Conservation (phyloP, 2,888 invertebrate species). For the Lathronympha strigana region DNA sequence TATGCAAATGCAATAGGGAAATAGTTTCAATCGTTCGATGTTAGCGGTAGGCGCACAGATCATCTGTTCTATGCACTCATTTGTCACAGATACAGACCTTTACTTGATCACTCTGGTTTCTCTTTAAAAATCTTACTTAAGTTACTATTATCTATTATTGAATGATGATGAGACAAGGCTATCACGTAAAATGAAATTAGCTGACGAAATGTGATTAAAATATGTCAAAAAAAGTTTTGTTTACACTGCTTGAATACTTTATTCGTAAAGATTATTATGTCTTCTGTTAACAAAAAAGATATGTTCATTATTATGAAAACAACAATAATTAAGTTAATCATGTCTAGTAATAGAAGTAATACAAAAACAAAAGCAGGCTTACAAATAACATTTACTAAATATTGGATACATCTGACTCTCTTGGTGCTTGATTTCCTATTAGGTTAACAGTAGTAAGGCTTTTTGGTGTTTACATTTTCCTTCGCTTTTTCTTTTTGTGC, state of each 20-base stretch:
- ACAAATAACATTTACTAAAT: constrained; percentile 52
- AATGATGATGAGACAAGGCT: too few relatives aligned
- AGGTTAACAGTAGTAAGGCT: constrained; percentile 53
- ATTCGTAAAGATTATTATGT: constrained; percentile 56
- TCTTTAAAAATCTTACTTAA: too few relatives aligned
- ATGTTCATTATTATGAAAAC: constrained; percentile 58
- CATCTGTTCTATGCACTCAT: too few relatives aligned
- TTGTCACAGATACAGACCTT: too few relatives aligned
- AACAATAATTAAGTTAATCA: constrained; percentile 57
- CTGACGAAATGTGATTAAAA: background rate
- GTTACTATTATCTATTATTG: too few relatives aligned
- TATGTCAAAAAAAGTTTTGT: constrained; percentile 5
- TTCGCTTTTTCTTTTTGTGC: constrained; percentile 91
- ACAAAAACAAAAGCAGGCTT: constrained; percentile 63
- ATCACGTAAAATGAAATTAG: too few relatives aligned
- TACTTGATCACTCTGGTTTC: too few relatives aligned
- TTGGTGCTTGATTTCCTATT: constrained; percentile 54
- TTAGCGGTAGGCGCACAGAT: too few relatives aligned
- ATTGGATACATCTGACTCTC: constrained; percentile 23
- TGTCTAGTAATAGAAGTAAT: constrained; percentile 76
- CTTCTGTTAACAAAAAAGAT: constrained; percentile 58
- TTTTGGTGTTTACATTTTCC: constrained; percentile 74
- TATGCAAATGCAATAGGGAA: too few relatives aligned
- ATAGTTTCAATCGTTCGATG: too few relatives aligned
- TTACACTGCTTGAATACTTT: constrained; percentile 56